Percentiles rank a stretch among this genome's conserved stretches.
Evolutionary conservation across 2,113 vertebrate genomes (phyloP).

Genomic region (Athene noctua): DNA sequence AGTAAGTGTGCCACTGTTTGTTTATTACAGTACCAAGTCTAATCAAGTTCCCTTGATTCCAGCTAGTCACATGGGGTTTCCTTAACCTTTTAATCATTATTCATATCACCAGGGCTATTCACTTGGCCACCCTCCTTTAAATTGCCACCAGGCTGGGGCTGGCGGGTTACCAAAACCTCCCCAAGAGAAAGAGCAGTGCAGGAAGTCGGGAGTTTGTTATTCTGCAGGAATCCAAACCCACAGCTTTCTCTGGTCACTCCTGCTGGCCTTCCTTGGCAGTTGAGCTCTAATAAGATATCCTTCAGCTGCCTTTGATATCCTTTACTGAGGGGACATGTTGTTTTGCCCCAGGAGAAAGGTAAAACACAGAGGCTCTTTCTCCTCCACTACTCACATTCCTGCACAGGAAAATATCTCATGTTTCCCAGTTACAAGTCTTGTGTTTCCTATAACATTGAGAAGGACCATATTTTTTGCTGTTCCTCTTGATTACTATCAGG

Average conservation of each 20-base stretch:
- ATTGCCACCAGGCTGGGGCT: constrained; percentile 11
- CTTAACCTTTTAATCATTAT: constrained; percentile 10
- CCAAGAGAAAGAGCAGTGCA: background rate
- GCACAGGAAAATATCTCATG: background rate
- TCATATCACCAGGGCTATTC: background rate
- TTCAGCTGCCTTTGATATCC: constrained; percentile 33
- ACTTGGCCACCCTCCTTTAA: background rate
- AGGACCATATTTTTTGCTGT: constrained; percentile 41
- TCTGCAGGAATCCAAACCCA: constrained; percentile 27
- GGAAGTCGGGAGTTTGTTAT: background rate
- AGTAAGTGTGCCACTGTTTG: background rate
- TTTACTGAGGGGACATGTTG: background rate
- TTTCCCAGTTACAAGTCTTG: constrained; percentile 23
- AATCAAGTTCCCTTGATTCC: background rate
- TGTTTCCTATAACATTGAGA: constrained; percentile 11
- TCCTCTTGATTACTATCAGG: constrained; percentile 17
- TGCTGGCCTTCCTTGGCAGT: background rate
- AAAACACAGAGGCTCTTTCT: constrained; percentile 17
- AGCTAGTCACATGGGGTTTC: background rate
- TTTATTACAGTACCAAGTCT: background rate
- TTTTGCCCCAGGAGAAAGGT: constrained; percentile 15
- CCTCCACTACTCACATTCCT: background rate
- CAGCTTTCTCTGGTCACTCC: constrained; percentile 35
- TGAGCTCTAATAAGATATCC: constrained; percentile 22
- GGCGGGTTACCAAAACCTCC: constrained; percentile 38